These are phyloP conservation scores for Dinocampus coccinellae DNA, from an alignment of 2,888 invertebrate genomes.

Conservation along the genomic window DNA sequence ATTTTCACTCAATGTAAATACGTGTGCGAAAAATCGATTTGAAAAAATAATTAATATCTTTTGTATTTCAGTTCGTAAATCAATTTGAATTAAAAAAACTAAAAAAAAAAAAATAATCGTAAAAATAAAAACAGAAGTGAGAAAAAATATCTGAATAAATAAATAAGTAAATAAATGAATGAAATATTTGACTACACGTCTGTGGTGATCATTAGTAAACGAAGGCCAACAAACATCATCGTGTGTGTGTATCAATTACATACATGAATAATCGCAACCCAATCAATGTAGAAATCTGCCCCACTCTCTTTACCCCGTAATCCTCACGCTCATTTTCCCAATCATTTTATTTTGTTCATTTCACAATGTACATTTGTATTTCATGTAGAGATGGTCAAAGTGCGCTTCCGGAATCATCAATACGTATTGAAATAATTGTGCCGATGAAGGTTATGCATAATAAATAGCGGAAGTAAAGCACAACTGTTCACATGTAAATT, in stretches of 20 bases:
- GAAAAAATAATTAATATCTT: no score
- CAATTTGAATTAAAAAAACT: no score
- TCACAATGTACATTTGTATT: neutral
- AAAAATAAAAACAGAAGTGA: no score
- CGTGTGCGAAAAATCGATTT: neutral
- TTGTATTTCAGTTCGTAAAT: no score
- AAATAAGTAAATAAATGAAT: no score
- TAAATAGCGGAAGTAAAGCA: neutral
- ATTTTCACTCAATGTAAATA: slow-evolving; percentile 12
- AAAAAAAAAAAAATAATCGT: slow-evolving; percentile 11
- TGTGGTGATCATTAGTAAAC: slow-evolving; percentile 1
- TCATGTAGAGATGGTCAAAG: neutral
- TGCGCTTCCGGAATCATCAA: slow-evolving; percentile 6
- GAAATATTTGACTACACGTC: neutral
- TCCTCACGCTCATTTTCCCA: no score
- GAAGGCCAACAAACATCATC: no score
- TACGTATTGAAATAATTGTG: neutral
- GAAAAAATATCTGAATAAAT: no score
- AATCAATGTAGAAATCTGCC: slow-evolving; percentile 18
- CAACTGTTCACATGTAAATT: neutral
- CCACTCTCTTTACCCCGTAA: no score
- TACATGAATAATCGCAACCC: slow-evolving; percentile 14
- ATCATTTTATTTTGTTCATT: neutral
- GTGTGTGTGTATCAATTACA: neutral
- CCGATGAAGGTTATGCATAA: neutral